Conservation (phyloP, 2,888 invertebrate genomes). For the Pachymerium ferrugineum region DNA sequence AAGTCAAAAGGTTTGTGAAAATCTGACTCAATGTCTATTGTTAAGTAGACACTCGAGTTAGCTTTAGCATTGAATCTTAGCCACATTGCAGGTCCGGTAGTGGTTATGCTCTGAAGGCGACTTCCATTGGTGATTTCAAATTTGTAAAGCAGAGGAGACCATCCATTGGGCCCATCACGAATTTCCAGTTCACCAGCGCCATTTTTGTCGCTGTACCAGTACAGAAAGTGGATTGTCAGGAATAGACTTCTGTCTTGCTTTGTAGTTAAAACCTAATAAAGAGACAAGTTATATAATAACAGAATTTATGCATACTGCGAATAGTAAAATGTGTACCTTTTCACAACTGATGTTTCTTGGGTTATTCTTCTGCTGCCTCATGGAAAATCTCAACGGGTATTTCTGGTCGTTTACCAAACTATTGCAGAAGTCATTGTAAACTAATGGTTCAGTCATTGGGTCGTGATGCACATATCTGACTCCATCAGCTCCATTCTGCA, state of each 20-base stretch:
- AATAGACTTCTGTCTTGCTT: slow-evolving; percentile 34
- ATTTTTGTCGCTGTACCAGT: slow-evolving; percentile 60
- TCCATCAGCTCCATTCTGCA: slow-evolving; percentile 85
- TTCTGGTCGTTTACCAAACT: slow-evolving; percentile 72
- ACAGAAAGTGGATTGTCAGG: slow-evolving; percentile 77
- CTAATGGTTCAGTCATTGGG: slow-evolving; percentile 62
- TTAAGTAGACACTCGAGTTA: neutral
- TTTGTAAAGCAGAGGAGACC: slow-evolving; percentile 63
- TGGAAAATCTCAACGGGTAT: slow-evolving; percentile 57
- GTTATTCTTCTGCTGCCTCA: slow-evolving; percentile 47
- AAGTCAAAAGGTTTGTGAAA: slow-evolving; percentile 70
- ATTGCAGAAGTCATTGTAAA: slow-evolving; percentile 76
- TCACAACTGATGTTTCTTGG: slow-evolving; percentile 65
- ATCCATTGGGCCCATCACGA: slow-evolving; percentile 67
- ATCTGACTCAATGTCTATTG: neutral
- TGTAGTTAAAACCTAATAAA: neutral
- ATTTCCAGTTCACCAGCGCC: slow-evolving; percentile 70
- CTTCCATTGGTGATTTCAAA: slow-evolving; percentile 77
- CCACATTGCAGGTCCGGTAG: slow-evolving; percentile 70
- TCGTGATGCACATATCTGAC: slow-evolving; percentile 79
- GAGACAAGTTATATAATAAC: neutral
- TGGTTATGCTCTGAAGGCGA: slow-evolving; percentile 79
- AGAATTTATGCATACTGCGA: neutral
- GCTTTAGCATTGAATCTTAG: slow-evolving; percentile 59
- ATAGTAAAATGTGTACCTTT: slow-evolving; percentile 53